Percentiles rank a stretch among this genome's conserved stretches.
phyloP scores from a whole-genome alignment of 1,140 invertebrate species.

The Drosophila seguyi region DNA sequence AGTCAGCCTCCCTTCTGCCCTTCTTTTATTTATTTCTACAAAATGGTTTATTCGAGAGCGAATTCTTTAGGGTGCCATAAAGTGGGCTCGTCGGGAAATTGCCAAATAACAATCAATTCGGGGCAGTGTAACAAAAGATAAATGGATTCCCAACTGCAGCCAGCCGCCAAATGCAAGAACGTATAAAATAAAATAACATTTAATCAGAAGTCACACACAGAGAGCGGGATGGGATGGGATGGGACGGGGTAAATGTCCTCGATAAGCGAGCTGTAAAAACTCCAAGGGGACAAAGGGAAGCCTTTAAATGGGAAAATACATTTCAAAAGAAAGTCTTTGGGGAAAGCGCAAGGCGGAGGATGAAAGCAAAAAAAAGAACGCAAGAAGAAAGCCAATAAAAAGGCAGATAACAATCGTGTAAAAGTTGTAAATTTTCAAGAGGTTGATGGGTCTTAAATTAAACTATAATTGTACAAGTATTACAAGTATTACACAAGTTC shows the following conservation, averaged over 20 bases:
- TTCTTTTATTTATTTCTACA: slow-evolving; percentile 18
- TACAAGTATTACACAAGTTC: not conserved
- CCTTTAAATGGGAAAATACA: slow-evolving; percentile 38
- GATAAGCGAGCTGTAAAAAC: slow-evolving; percentile 39
- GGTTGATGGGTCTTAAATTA: not conserved
- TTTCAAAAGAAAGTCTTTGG: slow-evolving; percentile 17
- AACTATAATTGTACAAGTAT: not conserved
- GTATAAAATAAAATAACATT: slow-evolving; percentile 34
- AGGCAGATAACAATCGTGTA: not conserved
- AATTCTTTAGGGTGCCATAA: slow-evolving; percentile 77
- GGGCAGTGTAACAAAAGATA: slow-evolving; percentile 54
- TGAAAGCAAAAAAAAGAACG: too few species aligned
- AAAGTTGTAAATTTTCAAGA: slow-evolving; percentile 1
- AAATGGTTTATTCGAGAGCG: slow-evolving; percentile 65
- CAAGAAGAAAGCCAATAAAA: slow-evolving; percentile 3
- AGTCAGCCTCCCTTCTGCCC: slow-evolving; percentile 11
- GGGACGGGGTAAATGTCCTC: slow-evolving; percentile 1
- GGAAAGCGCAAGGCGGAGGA: not conserved
- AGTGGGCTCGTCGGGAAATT: slow-evolving; percentile 33
- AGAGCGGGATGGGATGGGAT: not conserved
- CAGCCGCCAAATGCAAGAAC: slow-evolving; percentile 29
- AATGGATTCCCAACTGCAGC: slow-evolving; percentile 48
- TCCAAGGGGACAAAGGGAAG: slow-evolving; percentile 22
- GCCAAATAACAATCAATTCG: slow-evolving; percentile 76
- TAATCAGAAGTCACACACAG: slow-evolving; percentile 35